phyloP scores from a whole-genome alignment of 2,888 invertebrate genomes.

The Drosophila fungiperda region DNA sequence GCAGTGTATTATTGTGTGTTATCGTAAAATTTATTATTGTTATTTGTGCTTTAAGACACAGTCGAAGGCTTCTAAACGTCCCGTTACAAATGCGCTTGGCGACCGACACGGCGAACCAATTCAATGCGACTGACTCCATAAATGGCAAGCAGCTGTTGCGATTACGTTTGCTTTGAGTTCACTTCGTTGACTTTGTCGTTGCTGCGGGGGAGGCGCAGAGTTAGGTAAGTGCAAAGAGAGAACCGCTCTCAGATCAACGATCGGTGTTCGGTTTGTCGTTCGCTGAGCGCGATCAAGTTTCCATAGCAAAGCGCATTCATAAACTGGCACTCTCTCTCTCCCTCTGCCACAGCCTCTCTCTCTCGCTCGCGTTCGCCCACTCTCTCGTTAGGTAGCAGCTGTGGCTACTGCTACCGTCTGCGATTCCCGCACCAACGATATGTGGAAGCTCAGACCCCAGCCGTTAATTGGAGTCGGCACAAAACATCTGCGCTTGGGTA shows the following conservation, averaged over 20 bases:
- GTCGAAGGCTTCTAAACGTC: conserved; percentile 22
- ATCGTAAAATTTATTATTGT: conserved; percentile 39
- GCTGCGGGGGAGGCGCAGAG: neutral
- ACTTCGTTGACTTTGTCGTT: conserved; percentile 1
- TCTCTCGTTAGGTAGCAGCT: conserved; percentile 27
- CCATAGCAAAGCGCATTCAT: conserved; percentile 32
- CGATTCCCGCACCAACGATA: conserved; percentile 30
- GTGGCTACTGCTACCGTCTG: conserved; percentile 40
- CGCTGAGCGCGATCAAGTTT: conserved; percentile 56
- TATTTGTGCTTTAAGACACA: conserved; percentile 22
- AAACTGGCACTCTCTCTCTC: conserved; percentile 1
- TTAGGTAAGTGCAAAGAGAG: neutral
- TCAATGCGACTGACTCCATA: conserved; percentile 71
- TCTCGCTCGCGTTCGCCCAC: conserved; percentile 11
- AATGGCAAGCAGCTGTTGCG: conserved; percentile 75
- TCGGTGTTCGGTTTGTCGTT: conserved; percentile 11
- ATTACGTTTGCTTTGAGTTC: conserved; percentile 48
- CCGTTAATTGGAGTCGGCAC: conserved; percentile 56
- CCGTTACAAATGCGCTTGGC: conserved; percentile 51
- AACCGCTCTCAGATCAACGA: conserved; percentile 38
- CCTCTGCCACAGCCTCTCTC: neutral
- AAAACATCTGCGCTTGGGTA: conserved; percentile 54
- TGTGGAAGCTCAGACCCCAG: conserved; percentile 37
- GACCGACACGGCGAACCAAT: conserved; percentile 69
- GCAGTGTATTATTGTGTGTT: conserved; percentile 31